These are phyloP conservation scores for Pasiphila rectangulata DNA, from an alignment of 2,888 invertebrate species.

Conservation along the genomic window DNA sequence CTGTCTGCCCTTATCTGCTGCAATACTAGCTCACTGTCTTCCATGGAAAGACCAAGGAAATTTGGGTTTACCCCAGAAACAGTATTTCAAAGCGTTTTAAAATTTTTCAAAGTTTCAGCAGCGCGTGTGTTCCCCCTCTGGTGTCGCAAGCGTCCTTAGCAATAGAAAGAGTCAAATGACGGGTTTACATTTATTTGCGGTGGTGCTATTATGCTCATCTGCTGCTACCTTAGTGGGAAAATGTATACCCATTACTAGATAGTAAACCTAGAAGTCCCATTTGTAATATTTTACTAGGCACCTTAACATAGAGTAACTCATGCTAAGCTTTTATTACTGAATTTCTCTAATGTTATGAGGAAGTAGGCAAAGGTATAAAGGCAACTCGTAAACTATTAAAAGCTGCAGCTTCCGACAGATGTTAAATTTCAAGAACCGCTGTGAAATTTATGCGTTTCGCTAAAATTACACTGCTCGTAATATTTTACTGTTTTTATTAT, in stretches of 20 bases:
- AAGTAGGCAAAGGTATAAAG: slow-evolving; percentile 40
- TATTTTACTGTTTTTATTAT: slow-evolving; percentile 28
- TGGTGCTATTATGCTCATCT: too few relatives aligned
- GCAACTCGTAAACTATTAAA: slow-evolving; percentile 51
- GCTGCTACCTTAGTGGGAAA: too few relatives aligned
- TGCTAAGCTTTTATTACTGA: slow-evolving; percentile 48
- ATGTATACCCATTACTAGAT: slow-evolving; percentile 14
- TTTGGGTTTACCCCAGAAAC: too few relatives aligned
- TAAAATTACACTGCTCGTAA: slow-evolving; percentile 39
- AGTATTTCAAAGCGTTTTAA: too few relatives aligned
- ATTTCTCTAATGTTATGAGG: slow-evolving; percentile 46
- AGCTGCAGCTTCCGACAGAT: slow-evolving; percentile 52
- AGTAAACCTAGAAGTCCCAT: slow-evolving; percentile 27
- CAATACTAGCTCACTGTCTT: slow-evolving; percentile 18
- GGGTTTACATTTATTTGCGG: too few relatives aligned
- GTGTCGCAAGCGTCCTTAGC: too few relatives aligned
- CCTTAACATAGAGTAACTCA: slow-evolving; percentile 48
- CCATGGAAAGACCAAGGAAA: slow-evolving; percentile 17
- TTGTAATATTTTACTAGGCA: slow-evolving; percentile 47
- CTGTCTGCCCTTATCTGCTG: slow-evolving; percentile 28
- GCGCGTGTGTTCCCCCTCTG: too few relatives aligned
- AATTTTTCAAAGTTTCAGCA: too few relatives aligned
- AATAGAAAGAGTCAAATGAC: too few relatives aligned
- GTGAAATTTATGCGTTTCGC: slow-evolving; percentile 36
- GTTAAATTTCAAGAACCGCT: slow-evolving; percentile 46